Percentiles rank a stretch among this genome's conserved stretches.
These are phyloP conservation scores for Scarus forsteni DNA, from an alignment of 2,797 vertebrate genomes.

Conservation along the genomic window DNA sequence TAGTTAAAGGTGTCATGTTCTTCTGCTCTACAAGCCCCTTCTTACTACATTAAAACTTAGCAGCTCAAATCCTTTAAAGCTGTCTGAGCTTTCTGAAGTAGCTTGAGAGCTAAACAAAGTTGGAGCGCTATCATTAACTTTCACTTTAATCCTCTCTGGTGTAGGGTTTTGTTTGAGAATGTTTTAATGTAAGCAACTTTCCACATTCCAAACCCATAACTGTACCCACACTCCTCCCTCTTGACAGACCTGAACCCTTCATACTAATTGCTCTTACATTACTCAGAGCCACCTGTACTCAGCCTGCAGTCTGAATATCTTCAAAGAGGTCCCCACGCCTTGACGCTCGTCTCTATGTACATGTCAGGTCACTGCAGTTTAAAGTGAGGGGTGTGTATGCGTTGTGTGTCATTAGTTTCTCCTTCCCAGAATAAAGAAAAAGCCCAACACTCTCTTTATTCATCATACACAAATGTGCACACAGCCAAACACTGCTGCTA, in stretches of 20 bases:
- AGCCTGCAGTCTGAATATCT: conserved; percentile 50
- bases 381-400: conserved; percentile 66
- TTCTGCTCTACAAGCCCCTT: too few relatives aligned
- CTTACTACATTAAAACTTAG: too few relatives aligned
- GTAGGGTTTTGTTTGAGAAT: conserved; percentile 2
- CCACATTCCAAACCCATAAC: conserved; percentile 52
- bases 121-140: conserved; percentile 20
- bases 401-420: conserved; percentile 67
- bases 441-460: conserved; percentile 73
- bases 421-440: conserved; percentile 66
- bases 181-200: conserved; percentile 37
- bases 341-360: conserved; percentile 59
- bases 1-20: too few relatives aligned
- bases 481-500: conserved; percentile 70
- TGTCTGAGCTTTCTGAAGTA: too few relatives aligned
- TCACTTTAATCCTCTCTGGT: conserved; percentile 3
- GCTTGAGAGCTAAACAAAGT: too few relatives aligned
- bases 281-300: conserved; percentile 67
- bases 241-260: conserved; percentile 30
- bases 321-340: conserved; percentile 72
- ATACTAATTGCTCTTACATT: conserved; percentile 50
- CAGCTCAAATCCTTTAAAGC: too few relatives aligned
- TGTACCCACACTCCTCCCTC: conserved; percentile 19
- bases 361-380: conserved; percentile 62
- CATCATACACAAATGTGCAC: conserved; percentile 60